Base-by-base conservation (phyloP, 2,797 vertebrate species). In the Sebastes paucispinis region DNA sequence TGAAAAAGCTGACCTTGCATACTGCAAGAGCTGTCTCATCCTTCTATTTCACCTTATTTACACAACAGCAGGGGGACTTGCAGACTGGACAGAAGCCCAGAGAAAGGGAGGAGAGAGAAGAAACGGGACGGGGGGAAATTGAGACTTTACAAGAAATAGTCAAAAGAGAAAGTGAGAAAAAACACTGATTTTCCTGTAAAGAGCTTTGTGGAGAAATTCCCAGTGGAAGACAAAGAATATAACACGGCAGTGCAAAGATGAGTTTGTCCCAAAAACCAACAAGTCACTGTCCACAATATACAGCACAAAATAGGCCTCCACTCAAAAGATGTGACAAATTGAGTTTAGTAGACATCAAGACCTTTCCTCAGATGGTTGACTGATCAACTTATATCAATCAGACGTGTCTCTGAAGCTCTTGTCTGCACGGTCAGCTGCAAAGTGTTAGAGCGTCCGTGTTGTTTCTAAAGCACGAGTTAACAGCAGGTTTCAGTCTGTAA, bases 11-110 rank as follows among this genome's bases (percentile, higher is more conserved):
- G 87, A 93, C 88, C 91, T 90, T 86, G 88, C 77, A 64, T 29
- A 25, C 22, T 79, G 75, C 86, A 73, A 90, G 50, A 80, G 81
- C 82, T 76, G 82, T 32, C 89, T 87, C 83, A 83, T 88, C 85
- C 73, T 87, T 91, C 87, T 77, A 82, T 82, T 77, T 87, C 81
- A 79, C 80, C 66, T 75, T 84, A 87, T 87, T 87, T 89, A 89
- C 82, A 87, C 83, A 87, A 79, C 87, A 89, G 86, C 76, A 63
- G 81, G 79, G 20, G 72, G 59, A 79, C 59, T 70, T 47, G 66
- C 65, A 75, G 62, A 64, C 67, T 79, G 75, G 68, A 75, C 75
- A 8, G 62, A 62, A 39, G 75, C 83, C 69, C 69, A 29, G 73
- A 79, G 64, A 73, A 36, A 71, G 39, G 34, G 36, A 69, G 55